Conservation (phyloP, 1,140 invertebrate species). For the Drosophila bocqueti region DNA sequence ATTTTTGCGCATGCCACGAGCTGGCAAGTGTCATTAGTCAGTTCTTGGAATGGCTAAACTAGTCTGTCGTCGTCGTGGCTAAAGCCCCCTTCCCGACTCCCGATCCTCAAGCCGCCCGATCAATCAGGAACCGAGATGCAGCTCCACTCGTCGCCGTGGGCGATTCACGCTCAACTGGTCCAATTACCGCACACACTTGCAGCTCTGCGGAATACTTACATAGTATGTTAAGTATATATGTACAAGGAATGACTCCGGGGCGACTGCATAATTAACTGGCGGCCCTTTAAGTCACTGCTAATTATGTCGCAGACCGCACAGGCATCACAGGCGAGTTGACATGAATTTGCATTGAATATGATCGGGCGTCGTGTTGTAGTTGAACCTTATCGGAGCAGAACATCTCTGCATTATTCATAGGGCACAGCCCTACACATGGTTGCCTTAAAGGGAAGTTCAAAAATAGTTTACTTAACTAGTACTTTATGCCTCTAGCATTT, state of each 20-base stretch:
- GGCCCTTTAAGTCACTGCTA: slow-evolving; percentile 63
- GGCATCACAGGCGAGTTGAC: slow-evolving; percentile 55
- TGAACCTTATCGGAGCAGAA: slow-evolving; percentile 20
- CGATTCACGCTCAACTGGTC: slow-evolving; percentile 70
- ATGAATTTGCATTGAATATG: slow-evolving; percentile 72
- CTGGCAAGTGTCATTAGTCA: slow-evolving; percentile 74
- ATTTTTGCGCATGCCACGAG: slow-evolving; percentile 59
- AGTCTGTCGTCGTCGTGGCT: slow-evolving; percentile 55
- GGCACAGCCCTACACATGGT: neutral
- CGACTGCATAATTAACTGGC: slow-evolving; percentile 67
- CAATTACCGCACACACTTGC: slow-evolving; percentile 56
- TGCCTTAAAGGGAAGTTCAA: neutral
- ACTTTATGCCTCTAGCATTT: neutral
- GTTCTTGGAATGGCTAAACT: slow-evolving; percentile 72
- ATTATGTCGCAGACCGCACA: slow-evolving; percentile 76
- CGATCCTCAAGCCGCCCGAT: slow-evolving; percentile 43
- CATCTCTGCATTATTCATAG: slow-evolving; percentile 29
- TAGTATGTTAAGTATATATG: slow-evolving; percentile 12
- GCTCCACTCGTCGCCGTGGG: slow-evolving; percentile 63
- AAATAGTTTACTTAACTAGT: neutral
- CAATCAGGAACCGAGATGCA: slow-evolving; percentile 64
- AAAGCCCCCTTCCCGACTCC: neutral
- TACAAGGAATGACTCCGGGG: neutral
- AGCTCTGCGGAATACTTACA: neutral
- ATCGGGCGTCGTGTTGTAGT: slow-evolving; percentile 46